Conservation (phyloP, 2,113 vertebrate species). For the Mionectes macconnelli region DNA sequence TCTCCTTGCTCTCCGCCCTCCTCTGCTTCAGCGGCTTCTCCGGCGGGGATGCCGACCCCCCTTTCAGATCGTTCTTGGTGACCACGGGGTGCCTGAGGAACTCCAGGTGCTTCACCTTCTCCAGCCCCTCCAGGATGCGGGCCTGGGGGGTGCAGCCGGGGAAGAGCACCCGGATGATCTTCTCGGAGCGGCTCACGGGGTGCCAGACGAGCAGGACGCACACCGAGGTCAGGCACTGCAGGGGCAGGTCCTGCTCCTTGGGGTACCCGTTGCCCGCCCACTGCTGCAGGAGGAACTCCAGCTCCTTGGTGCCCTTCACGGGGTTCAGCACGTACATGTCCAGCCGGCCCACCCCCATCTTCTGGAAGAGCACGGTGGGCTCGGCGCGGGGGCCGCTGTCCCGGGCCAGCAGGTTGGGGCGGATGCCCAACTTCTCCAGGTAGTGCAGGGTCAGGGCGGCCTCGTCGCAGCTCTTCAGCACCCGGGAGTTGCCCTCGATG, state of each 20-base stretch:
- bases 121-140: slow-evolving; percentile 87
- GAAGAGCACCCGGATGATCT: slow-evolving; percentile 89
- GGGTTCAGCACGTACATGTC: slow-evolving; percentile 93
- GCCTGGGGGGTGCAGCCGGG: slow-evolving; percentile 88
- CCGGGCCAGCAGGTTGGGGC: slow-evolving; percentile 75
- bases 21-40: slow-evolving; percentile 73
- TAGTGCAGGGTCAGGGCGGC: slow-evolving; percentile 74
- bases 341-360: slow-evolving; percentile 93
- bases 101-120: slow-evolving; percentile 86
- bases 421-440: slow-evolving; percentile 78
- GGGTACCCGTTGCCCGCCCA: slow-evolving; percentile 68
- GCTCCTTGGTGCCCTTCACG: slow-evolving; percentile 72
- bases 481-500: slow-evolving; percentile 24
- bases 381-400: slow-evolving; percentile 58
- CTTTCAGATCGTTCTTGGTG: slow-evolving; percentile 81
- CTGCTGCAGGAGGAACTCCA: slow-evolving; percentile 77
- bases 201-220: slow-evolving; percentile 93
- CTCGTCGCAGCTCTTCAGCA: slow-evolving; percentile 82
- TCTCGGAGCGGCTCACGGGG: slow-evolving; percentile 81
- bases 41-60: background rate
- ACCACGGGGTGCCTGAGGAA: slow-evolving; percentile 85
- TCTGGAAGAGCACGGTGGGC: slow-evolving; percentile 88
- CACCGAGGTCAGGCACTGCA: slow-evolving; percentile 80
- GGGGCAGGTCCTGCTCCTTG: slow-evolving; percentile 64
- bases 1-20: slow-evolving; percentile 85